Conservation (phyloP, 2,888 invertebrate species). For the Aquatica leii region DNA sequence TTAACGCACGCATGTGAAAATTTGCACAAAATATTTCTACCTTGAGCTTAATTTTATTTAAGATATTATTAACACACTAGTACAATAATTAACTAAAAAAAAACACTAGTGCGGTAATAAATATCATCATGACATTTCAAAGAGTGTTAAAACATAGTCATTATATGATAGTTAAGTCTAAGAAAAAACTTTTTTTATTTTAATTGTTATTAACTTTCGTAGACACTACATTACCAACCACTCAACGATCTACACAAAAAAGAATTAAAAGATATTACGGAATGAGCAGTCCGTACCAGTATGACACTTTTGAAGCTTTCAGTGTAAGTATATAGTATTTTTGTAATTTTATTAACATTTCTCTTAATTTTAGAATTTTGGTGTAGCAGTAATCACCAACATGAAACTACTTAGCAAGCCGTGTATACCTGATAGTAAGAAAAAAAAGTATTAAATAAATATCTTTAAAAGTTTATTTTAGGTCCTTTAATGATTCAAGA, state of each 20-base stretch:
- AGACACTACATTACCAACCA: background rate
- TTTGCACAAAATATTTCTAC: too few species aligned
- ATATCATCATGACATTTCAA: too few species aligned
- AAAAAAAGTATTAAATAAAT: background rate
- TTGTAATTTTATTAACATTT: too few species aligned
- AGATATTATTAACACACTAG: too few species aligned
- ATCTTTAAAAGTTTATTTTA: background rate
- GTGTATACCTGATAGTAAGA: conserved; percentile 49
- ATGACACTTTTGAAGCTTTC: conserved; percentile 54
- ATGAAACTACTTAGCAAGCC: conserved; percentile 65
- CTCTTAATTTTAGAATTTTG: conserved; percentile 63
- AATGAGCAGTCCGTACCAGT: conserved; percentile 51
- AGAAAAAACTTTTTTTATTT: too few species aligned
- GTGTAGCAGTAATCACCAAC: conserved; percentile 65
- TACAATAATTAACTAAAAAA: too few species aligned
- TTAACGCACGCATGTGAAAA: too few species aligned
- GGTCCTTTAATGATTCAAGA: conserved; percentile 3
- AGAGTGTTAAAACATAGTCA: too few species aligned
- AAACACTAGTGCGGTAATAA: too few species aligned
- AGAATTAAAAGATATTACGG: conserved; percentile 47
- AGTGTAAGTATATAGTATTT: conserved; percentile 48
- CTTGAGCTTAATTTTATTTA: too few species aligned
- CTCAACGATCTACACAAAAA: conserved; percentile 38
- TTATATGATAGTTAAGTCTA: too few species aligned
- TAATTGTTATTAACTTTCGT: background rate